A percentile compares a stretch with the other conserved stretches of the same genome.
phyloP scores from a whole-genome alignment of 2,113 vertebrate genomes.

The Centropristis striata region DNA sequence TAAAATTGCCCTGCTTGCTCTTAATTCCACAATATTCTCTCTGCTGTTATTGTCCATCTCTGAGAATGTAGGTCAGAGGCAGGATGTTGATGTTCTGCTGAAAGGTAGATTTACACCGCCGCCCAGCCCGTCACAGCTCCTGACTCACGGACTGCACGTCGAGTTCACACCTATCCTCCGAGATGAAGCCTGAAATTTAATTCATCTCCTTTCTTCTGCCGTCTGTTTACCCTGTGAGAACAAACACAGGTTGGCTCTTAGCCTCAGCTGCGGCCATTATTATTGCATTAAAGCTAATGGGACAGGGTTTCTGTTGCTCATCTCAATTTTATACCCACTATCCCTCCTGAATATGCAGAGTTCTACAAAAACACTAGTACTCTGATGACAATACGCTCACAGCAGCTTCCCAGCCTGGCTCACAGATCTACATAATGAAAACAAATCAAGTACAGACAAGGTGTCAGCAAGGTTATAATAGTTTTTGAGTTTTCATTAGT shows the following conservation, averaged over 20 bases:
- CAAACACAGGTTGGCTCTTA: constrained; percentile 19
- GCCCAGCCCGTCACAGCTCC: constrained; percentile 41
- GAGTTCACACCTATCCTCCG: constrained; percentile 32
- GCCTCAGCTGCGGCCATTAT: constrained; percentile 23
- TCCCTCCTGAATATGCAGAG: background rate
- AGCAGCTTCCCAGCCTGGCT: background rate
- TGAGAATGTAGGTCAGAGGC: constrained; percentile 80
- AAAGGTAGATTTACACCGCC: constrained; percentile 66
- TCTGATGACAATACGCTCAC: background rate
- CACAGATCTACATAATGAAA: background rate
- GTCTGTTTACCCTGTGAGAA: constrained; percentile 8
- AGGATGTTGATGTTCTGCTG: constrained; percentile 65
- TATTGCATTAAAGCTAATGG: constrained; percentile 45
- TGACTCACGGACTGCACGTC: constrained; percentile 34
- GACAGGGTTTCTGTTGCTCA: constrained; percentile 12
- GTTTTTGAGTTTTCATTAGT: too few species aligned
- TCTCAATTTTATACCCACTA: constrained; percentile 3
- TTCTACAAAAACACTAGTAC: background rate
- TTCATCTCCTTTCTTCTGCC: constrained; percentile 20
- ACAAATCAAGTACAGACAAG: too few species aligned
- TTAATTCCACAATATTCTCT: constrained; percentile 77
- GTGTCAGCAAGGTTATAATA: too few species aligned
- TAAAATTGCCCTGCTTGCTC: constrained; percentile 74
- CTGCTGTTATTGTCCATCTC: constrained; percentile 62
- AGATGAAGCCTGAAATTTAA: constrained; percentile 35